These are phyloP conservation scores for Mesochorus sp. DNA, from an alignment of 2,888 invertebrate genomes.

Conservation along the genomic window DNA sequence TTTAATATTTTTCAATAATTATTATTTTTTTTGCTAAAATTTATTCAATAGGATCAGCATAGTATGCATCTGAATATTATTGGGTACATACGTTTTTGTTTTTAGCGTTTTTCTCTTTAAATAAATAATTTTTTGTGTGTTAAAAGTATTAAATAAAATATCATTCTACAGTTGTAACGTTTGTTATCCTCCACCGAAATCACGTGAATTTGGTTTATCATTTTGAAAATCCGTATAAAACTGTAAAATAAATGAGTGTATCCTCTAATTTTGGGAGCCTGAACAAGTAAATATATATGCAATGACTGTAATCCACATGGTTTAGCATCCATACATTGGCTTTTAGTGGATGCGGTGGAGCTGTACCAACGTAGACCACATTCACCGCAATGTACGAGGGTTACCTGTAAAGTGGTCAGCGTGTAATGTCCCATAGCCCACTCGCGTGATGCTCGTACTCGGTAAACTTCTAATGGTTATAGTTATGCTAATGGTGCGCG, in stretches of 20 bases:
- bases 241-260: neutral
- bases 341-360: slow-evolving; percentile 68
- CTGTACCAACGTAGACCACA: slow-evolving; percentile 63
- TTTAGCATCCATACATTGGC: slow-evolving; percentile 64
- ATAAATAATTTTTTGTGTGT: too few species aligned
- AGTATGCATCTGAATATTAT: too few species aligned
- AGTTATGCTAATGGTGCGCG: slow-evolving; percentile 62
- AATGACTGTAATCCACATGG: slow-evolving; percentile 48
- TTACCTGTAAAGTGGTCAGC: slow-evolving; percentile 68
- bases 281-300: slow-evolving; percentile 23
- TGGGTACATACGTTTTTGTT: too few species aligned
- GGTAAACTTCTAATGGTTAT: slow-evolving; percentile 65
- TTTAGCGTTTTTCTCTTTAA: too few species aligned
- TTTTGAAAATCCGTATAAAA: neutral
- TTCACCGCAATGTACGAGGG: slow-evolving; percentile 68
- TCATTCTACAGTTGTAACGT: too few species aligned
- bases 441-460: slow-evolving; percentile 60
- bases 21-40: too few species aligned
- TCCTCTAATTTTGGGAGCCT: neutral
- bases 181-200: neutral
- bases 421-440: slow-evolving; percentile 65
- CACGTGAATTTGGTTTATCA: neutral
- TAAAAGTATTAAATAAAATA: too few species aligned
- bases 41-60: too few species aligned
- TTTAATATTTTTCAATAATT: too few species aligned